Evolutionary conservation across 2,888 invertebrate species (phyloP), one percentile per base, ranked within the genome.

Genomic region (Caradrina clavipalpis): DNA sequence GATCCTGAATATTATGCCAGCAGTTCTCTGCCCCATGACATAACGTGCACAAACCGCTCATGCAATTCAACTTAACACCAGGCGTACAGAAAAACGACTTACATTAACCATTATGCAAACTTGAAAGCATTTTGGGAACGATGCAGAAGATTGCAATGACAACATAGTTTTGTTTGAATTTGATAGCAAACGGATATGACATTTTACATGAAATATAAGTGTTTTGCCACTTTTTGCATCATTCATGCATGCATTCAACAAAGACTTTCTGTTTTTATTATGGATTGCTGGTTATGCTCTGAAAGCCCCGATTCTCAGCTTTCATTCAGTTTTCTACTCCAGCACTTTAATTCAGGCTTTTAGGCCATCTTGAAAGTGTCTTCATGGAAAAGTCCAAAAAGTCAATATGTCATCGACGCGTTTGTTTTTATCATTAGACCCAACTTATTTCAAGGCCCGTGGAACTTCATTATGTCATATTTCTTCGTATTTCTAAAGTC

Each of bases 61-160:
- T 80, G 58, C 64, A 74, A 80, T 60, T 45, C 31, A 51, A 55
- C 47, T 42, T 39, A 62, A 51, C 58, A 47, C 58, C 26, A 47
- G 19, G 60, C 53, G 50, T 26, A 26, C 21, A 17, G n/a, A 21
- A 73, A 51, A 77, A 65, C n/a, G 5, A 49, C 47, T 35, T 53
- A 74, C 68, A 19, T 10, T 39, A 26, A 54, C 1, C 42, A 51
- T 79, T 79, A 50, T 62, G 76, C 62, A 77, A 77, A 59, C n/a
- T 56, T 51, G 6, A 53, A 62, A 57, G n/a, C 19, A 35, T 21
- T 64, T 58, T 50, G 10, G 5, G 10, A 54, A 50, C 50, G 7
- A 55, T 64, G 61, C 53, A 58, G 53, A 61, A 54, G 35, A 17
- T 54, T 45, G 49, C 64, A 69, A 56, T 69, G 45, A 59, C 64